Conservation (phyloP, 2,888 invertebrate species). For the Terebella lapidaria region DNA sequence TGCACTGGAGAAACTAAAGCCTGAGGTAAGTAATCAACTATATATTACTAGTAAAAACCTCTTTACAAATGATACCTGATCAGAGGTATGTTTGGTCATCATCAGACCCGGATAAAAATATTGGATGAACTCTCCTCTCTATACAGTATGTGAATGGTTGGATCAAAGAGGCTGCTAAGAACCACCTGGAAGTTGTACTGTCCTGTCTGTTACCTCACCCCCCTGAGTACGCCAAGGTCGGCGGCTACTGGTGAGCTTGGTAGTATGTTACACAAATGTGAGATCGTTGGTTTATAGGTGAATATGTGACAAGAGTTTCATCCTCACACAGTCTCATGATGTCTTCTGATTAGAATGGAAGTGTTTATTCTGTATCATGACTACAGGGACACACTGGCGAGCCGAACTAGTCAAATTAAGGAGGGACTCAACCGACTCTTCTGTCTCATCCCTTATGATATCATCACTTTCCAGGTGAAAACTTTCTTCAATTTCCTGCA, state of each 20-base stretch:
- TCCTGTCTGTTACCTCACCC: slow-evolving; percentile 93
- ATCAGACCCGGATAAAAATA: not conserved
- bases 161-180: slow-evolving; percentile 76
- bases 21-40: slow-evolving; percentile 58
- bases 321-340: no score
- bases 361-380: not conserved
- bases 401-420: slow-evolving; percentile 77
- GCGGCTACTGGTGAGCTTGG: slow-evolving; percentile 77
- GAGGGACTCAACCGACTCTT: slow-evolving; percentile 91
- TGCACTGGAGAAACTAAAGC: slow-evolving; percentile 84
- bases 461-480: slow-evolving; percentile 86
- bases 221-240: slow-evolving; percentile 89
- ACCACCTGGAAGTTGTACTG: slow-evolving; percentile 83
- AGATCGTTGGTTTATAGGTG: no score
- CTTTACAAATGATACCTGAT: no score
- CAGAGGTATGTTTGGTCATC: not conserved
- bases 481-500: no score
- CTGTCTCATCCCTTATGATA: slow-evolving; percentile 94
- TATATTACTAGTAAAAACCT: no score
- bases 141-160: slow-evolving; percentile 80
- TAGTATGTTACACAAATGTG: not conserved
- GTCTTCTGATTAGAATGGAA: no score
- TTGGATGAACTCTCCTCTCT: not conserved
- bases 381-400: slow-evolving; percentile 52
- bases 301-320: no score